Percentiles rank a stretch among this genome's conserved stretches.
These are phyloP conservation scores for Carabus problematicus DNA, from an alignment of 2,888 invertebrate genomes.

Conservation along the genomic window DNA sequence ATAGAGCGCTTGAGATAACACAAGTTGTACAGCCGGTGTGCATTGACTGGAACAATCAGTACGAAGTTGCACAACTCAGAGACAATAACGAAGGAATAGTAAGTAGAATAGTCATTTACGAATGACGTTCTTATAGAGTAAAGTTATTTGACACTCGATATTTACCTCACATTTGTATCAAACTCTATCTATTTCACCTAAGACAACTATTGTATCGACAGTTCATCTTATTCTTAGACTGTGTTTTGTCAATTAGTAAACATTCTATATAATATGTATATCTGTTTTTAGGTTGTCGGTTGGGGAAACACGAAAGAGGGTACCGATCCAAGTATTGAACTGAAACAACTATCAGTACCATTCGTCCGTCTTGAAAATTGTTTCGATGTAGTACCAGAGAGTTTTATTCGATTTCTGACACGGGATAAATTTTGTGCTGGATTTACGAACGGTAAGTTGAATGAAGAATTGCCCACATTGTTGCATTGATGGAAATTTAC, in stretches of 20 bases:
- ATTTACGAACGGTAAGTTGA: conserved; percentile 44
- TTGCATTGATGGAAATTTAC: background rate
- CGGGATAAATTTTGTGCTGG: conserved; percentile 55
- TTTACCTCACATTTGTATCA: too few relatives aligned
- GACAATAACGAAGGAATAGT: conserved; percentile 47
- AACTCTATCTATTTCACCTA: too few relatives aligned
- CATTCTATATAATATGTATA: background rate
- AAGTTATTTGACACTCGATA: too few relatives aligned
- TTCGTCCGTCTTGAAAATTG: conserved; percentile 46
- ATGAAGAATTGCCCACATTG: too few relatives aligned
- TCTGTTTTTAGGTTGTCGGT: conserved; percentile 45
- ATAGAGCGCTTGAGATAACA: conserved; percentile 50
- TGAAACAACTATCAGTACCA: conserved; percentile 43
- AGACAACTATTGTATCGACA: too few relatives aligned
- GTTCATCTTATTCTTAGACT: too few relatives aligned
- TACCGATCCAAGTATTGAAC: conserved; percentile 21
- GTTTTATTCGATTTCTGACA: conserved; percentile 46
- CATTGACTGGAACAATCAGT: conserved; percentile 49
- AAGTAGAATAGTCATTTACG: too few relatives aligned
- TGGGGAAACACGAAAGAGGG: conserved; percentile 47
- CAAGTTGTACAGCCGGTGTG: conserved; percentile 56
- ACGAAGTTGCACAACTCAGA: conserved; percentile 37
- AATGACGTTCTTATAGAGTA: too few relatives aligned
- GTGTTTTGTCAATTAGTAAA: too few relatives aligned
- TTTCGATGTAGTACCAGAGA: conserved; percentile 35